Evolutionary conservation across 1,140 invertebrate species (phyloP), one percentile per base, ranked within the genome.

Genomic region (Drosophila repletoides): DNA sequence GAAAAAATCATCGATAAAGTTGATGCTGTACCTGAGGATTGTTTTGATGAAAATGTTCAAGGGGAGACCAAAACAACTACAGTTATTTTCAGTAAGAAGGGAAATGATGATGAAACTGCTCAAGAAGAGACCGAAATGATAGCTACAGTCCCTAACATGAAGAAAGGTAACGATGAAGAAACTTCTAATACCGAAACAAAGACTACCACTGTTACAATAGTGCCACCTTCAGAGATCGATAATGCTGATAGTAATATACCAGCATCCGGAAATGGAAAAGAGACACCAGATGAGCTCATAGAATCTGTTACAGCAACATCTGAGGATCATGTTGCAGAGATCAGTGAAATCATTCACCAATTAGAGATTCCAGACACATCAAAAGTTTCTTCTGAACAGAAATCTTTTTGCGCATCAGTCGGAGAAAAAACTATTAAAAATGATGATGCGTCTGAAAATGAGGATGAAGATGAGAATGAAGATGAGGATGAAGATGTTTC

Each of bases 381-480:
- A 5, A 15, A 10, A 9, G 53, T 19, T 3, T 22, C 41, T 3
- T 12, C 5, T 5, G 12, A 34, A 7, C 12, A 34, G 15, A 34
- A 7, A 14, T 10, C 15, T 34, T 14, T n/a, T n/a, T n/a, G n/a
- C n/a, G n/a, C n/a, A n/a, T n/a, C n/a, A n/a, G n/a, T n/a, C n/a
- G n/a, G n/a, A n/a, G n/a, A n/a, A n/a, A n/a, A n/a, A n/a, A n/a
- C n/a, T n/a, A n/a, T n/a, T n/a, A n/a, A n/a, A n/a, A n/a, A n/a
- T n/a, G n/a, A n/a, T n/a, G n/a, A n/a, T n/a, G 33, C 7, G 12
- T 15, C 5, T 34, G 53, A 58, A n/a, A 26, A 10, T 43, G 68
- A 45, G 2, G 31, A 33, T 26, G 48, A 38, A 7, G 56, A 52
- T 4, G 46, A 61, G 4, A 17, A 29, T 5, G 10, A 38, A 14